Base-by-base conservation (phyloP, 23 tunicate species). In the Phallusia fumigata region DNA sequence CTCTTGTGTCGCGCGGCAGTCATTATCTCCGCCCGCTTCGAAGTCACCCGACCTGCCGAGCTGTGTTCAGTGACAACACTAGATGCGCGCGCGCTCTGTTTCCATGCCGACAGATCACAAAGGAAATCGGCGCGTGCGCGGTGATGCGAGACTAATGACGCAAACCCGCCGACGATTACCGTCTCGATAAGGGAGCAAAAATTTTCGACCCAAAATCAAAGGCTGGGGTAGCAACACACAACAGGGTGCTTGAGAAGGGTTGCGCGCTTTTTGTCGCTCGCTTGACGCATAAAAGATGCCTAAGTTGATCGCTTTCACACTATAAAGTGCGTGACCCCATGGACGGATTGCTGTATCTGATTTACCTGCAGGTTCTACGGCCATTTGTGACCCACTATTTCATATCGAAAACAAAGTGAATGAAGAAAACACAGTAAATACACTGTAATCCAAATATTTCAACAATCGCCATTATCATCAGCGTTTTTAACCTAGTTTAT, bases 61-160 rank as follows among this genome's bases (percentile, higher is more conserved):
- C 28, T 58, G 69, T 58, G 69, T 58, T 6, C 69, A 13, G 69
- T 58, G 28, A 58, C 26, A 58, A 58, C 69, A 58, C 11, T 8
- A 16, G 69, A 13, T 58, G 69, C 69, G 26, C 69, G 69, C 69
- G 69, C 69, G 69, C 13, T 21, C 69, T 58, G 69, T 58, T 21
- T 22, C 69, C 28, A 58, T 58, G 69, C 69, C 69, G 69, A 58
- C 69, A 58, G 69, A 58, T 58, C 69, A 58, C 69, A 58, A 58
- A 58, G 69, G 28, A 58, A 58, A 58, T 58, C 69, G 69, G 69
- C 69, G 28, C 69, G 69, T 58, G 69, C 28, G 69, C 69, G 69
- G 26, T 13, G 15, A 58, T 58, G 69, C 69, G 69, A 11, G 28
- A 58, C 69, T 58, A 58, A 58, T 58, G 69, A 58, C 69, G 69